Conservation (phyloP, 53 echinoderm and acorn worm species). For the Mesocentrotus franciscanus region DNA sequence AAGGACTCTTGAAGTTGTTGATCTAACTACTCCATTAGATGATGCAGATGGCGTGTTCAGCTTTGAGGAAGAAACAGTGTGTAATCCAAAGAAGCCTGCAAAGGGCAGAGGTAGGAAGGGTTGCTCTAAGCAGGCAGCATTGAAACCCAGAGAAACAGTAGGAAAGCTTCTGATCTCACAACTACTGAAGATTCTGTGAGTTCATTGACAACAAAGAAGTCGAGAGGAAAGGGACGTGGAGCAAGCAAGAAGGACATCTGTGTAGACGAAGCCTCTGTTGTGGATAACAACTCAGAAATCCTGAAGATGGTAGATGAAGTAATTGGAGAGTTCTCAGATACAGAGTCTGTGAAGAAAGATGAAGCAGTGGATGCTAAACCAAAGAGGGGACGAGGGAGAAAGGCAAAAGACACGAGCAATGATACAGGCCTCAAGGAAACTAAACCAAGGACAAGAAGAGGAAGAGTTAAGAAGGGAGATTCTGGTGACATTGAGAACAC, state of each 20-base stretch:
- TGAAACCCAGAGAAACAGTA: background rate
- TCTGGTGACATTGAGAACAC: slow-evolving; percentile 56
- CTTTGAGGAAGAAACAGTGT: slow-evolving; percentile 56
- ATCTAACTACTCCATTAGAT: background rate
- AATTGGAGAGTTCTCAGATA: slow-evolving; percentile 51
- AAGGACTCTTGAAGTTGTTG: background rate
- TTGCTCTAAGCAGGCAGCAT: background rate
- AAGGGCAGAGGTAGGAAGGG: slow-evolving; percentile 35
- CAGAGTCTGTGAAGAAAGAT: background rate
- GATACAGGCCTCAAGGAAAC: background rate
- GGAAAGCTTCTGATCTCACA: background rate
- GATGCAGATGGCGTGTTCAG: slow-evolving; percentile 54
- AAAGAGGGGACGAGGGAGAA: slow-evolving; percentile 65
- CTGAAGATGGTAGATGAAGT: slow-evolving; percentile 48
- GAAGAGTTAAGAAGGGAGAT: slow-evolving; percentile 66
- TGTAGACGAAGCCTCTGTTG: background rate
- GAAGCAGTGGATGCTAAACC: slow-evolving; percentile 13
- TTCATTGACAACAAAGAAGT: slow-evolving; percentile 41
- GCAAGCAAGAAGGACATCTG: background rate
- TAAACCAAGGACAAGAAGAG: slow-evolving; percentile 65
- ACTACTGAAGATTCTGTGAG: background rate
- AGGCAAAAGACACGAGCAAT: slow-evolving; percentile 51
- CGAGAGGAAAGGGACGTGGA: slow-evolving; percentile 34
- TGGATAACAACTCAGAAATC: background rate
- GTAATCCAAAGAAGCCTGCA: slow-evolving; percentile 14